Base-by-base conservation (phyloP, 2,797 vertebrate species). In the Momotus momota region DNA sequence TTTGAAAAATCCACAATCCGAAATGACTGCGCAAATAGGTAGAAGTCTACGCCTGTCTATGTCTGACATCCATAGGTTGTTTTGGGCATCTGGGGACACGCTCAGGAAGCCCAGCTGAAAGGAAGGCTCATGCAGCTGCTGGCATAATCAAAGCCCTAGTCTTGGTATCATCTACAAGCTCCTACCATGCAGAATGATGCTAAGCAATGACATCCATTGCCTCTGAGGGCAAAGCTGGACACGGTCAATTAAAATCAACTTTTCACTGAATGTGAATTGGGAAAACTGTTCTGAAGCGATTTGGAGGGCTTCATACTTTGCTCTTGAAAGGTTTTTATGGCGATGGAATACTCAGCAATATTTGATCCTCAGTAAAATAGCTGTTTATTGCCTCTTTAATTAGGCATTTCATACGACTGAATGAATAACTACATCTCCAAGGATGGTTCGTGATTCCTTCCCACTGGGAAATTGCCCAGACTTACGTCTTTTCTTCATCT, bases 301-400 rank as follows among this genome's bases (percentile, higher is more conserved):
- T 88, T 92, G 75, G 65, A 95, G 81, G 75, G 93, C 86, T 95
- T 93, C 65, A 33, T 82, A 84, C 75, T 94, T 93, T 75, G 90
- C 85, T 95, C 81, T 94, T 90, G 73, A 81, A 93, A 93, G 88
- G 74, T 83, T 91, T 95, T 95, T 87, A 91, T 90, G 82, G 86
- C 46, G 4, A 80, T 9, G 88, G 94, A 91, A 91, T 90, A 92
- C 70, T 93, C 94, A 94, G 89, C 85, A 95, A 87, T 92, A 92
- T 95, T 95, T 81, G 91, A 93, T 92, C 79, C 80, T 91, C 84
- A 75, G 80, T 86, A 90, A 95, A 96, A 74, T 86, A 92, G 83
- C 79, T 96, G 93, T 88, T 93, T 92, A 94, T 96, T 97, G 90
- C 95, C 84, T 96, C 93, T 94, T 97, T 96, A 96, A 96, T 96